Evolutionary conservation across 2,888 invertebrate genomes (phyloP), one percentile per base, ranked within the genome.

Genomic region (Tenthredo distinguenda): DNA sequence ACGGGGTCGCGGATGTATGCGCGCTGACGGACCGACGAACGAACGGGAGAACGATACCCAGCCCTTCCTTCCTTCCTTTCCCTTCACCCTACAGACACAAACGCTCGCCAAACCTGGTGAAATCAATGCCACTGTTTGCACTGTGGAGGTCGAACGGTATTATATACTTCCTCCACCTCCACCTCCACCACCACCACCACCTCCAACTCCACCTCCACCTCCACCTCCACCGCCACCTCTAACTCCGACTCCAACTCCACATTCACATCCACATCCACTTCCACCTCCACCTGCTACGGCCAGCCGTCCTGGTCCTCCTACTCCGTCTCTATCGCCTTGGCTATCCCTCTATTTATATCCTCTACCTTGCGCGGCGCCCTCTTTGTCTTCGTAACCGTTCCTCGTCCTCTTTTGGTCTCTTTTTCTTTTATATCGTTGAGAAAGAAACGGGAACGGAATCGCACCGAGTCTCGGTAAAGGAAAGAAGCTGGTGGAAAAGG

Each of bases 71-170:
- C 88, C 85, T 86, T 86, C 86, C 86, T 84, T 86, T 86, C 86
- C 87, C 86, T 87, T 88, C 85, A 87, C 87, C 21, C 72, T 74
- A 65, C 58, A 58, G 65, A 84, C 72, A 43, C 74, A 81, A 86
- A 86, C 87, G 86, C 77, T 84, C 72, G 50, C 92, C 91, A 92
- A 92, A 92, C 92, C 91, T 92, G 92, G 92, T 92, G 93, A 93
- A 93, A 93, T 93, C 93, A 93, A 93, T 93, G 93, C 92, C 90
- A 92, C 92, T 92, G 92, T 93, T 93, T 93, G 93, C 93, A 91
- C 92, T 92, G 92, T 91, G 91, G 93, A 92, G 93, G 92, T 92
- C 91, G 92, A 92, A 91, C 90, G 83, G 83, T 83, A 83, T 83
- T 83, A 65, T 83, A 81, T 81, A 81, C 81, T 50, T 62, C 43